These are phyloP conservation scores for Parapsyche elsis DNA, from an alignment of 1,140 invertebrate species.

Conservation along the genomic window DNA sequence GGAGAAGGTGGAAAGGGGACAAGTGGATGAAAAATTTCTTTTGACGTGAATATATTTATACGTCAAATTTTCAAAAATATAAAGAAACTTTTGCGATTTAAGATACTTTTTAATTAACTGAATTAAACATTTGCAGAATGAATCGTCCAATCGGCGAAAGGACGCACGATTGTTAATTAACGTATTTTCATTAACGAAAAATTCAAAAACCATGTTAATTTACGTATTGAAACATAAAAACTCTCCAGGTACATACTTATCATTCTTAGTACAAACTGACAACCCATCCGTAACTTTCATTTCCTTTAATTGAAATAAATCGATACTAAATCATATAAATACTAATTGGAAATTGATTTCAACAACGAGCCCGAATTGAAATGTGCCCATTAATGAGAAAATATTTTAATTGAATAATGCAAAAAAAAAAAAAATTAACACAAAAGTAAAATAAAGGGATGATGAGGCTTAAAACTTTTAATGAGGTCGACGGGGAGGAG, in stretches of 20 bases:
- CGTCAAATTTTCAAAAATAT: background rate
- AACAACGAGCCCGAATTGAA: background rate
- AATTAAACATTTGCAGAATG: background rate
- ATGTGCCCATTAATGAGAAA: slow-evolving; percentile 32
- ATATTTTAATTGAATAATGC: slow-evolving; percentile 54
- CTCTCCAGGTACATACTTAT: too few species aligned
- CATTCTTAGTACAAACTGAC: too few species aligned
- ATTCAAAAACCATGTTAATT: too few species aligned
- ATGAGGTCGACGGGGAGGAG: slow-evolving; percentile 33
- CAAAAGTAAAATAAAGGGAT: background rate
- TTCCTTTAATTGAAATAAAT: too few species aligned
- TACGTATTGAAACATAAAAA: too few species aligned
- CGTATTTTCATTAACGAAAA: too few species aligned
- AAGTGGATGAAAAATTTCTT: slow-evolving; percentile 7
- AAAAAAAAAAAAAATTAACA: slow-evolving; percentile 37
- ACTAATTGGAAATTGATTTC: background rate
- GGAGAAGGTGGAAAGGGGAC: background rate
- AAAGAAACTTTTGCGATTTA: background rate
- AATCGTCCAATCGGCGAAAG: background rate
- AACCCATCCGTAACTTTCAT: too few species aligned
- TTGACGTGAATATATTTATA: background rate
- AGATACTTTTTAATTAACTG: background rate
- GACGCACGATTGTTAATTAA: too few species aligned
- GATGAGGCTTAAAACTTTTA: slow-evolving; percentile 52
- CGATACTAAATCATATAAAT: too few species aligned